phyloP scores from a whole-genome alignment of 2,797 vertebrate genomes.

The Acanthurus lineatus region DNA sequence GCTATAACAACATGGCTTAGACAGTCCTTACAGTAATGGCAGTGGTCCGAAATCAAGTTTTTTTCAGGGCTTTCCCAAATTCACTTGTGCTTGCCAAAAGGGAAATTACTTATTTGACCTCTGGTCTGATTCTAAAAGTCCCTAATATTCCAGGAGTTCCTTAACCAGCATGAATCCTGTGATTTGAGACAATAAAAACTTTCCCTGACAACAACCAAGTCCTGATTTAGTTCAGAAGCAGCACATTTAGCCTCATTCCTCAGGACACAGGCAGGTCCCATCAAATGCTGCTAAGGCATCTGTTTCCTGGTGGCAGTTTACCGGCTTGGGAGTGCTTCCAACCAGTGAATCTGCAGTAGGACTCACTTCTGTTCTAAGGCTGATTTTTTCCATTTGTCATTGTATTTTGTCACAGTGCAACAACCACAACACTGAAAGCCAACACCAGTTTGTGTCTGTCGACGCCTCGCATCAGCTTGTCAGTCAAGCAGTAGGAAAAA shows the following conservation, averaged over 20 bases:
- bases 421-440: conserved; percentile 8
- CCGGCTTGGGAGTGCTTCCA: conserved; percentile 27
- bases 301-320: conserved; percentile 52
- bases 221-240: not conserved
- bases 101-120: conserved; percentile 8
- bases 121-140: conserved; percentile 33
- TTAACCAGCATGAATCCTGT: conserved; percentile 1
- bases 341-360: conserved; percentile 19
- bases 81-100: not conserved
- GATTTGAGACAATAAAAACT: not conserved
- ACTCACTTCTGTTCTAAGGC: not conserved
- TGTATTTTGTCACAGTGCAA: conserved; percentile 2
- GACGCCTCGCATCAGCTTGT: conserved; percentile 31
- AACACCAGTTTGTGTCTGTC: conserved; percentile 41
- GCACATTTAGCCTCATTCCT: conserved; percentile 13
- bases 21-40: not conserved
- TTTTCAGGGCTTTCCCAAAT: conserved; percentile 1
- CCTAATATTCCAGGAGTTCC: conserved; percentile 27
- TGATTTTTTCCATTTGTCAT: conserved; percentile 1
- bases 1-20: not conserved
- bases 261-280: conserved; percentile 38
- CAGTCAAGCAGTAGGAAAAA: conserved; percentile 40
- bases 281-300: conserved; percentile 36
- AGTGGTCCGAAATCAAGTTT: conserved; percentile 8
- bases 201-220: not conserved